These are phyloP conservation scores for Pecten maximus DNA, from an alignment of 2,888 invertebrate genomes.

Conservation along the genomic window DNA sequence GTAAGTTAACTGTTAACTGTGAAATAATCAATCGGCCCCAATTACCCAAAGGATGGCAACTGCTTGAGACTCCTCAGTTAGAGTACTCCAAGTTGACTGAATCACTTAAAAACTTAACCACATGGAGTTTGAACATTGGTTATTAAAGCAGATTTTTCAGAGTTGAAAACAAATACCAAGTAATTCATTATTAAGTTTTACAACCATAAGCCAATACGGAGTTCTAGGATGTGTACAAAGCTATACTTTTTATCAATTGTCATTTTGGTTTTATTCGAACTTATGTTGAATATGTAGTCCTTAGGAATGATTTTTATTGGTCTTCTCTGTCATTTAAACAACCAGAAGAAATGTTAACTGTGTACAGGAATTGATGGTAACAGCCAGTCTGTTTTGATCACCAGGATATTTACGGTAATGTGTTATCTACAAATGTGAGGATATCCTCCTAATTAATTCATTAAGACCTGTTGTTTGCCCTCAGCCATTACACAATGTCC, in stretches of 20 bases:
- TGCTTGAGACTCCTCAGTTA: slow-evolving; percentile 6
- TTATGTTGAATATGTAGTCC: too few relatives aligned
- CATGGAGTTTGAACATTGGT: not conserved
- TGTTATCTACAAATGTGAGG: not conserved
- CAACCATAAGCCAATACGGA: too few relatives aligned
- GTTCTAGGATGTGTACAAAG: too few relatives aligned
- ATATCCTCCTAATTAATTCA: not conserved
- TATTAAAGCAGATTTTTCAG: not conserved
- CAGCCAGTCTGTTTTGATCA: too few relatives aligned
- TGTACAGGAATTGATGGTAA: too few relatives aligned
- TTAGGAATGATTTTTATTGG: too few relatives aligned
- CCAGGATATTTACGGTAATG: not conserved
- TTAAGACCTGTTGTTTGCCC: not conserved
- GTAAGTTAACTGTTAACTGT: not conserved
- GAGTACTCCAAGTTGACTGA: not conserved
- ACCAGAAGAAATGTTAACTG: too few relatives aligned
- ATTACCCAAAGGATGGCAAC: not conserved
- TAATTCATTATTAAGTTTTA: not conserved
- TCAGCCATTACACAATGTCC: not conserved
- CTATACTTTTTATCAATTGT: too few relatives aligned
- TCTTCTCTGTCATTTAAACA: too few relatives aligned
- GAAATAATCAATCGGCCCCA: not conserved
- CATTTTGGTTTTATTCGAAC: too few relatives aligned
- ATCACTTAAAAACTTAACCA: not conserved
- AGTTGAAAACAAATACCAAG: not conserved